A percentile compares a stretch with the other conserved stretches of the same genome.
Evolutionary conservation across 2,113 vertebrate genomes (phyloP).

Genomic region (Elachura formosa): DNA sequence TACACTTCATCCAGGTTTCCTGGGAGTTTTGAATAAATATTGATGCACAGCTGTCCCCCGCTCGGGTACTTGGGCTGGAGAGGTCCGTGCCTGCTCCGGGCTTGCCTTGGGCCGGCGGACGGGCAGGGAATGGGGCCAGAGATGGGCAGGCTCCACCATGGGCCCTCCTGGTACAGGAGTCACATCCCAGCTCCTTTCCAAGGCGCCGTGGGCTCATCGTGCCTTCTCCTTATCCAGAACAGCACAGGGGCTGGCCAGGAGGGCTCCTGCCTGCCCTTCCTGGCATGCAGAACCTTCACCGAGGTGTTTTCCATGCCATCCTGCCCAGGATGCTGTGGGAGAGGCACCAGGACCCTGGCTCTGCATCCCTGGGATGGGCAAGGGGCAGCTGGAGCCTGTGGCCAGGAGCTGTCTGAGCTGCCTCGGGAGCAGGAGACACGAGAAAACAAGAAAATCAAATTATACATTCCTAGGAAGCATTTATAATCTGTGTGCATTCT

Average conservation of each 20-base stretch:
- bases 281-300: accelerated
- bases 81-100: background rate
- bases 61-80: conserved; percentile 15
- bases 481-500: conserved; percentile 63
- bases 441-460: conserved; percentile 70
- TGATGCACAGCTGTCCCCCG: conserved; percentile 69
- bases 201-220: accelerated
- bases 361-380: no score
- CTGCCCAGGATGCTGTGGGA: background rate
- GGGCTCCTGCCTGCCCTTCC: background rate
- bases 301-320: accelerated
- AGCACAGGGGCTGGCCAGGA: accelerated
- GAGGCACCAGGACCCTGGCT: background rate
- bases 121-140: accelerated
- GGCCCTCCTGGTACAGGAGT: background rate
- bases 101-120: accelerated
- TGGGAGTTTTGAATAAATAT: conserved; percentile 71
- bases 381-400: background rate
- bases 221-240: background rate
- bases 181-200: background rate
- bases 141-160: accelerated
- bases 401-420: background rate
- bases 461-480: conserved; percentile 67
- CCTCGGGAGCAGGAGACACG: background rate
- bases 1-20: conserved; percentile 71